Percentiles rank a stretch among this genome's conserved stretches.
Evolutionary conservation across 2,113 vertebrate species (phyloP).

Genomic region (Turnix velox): DNA sequence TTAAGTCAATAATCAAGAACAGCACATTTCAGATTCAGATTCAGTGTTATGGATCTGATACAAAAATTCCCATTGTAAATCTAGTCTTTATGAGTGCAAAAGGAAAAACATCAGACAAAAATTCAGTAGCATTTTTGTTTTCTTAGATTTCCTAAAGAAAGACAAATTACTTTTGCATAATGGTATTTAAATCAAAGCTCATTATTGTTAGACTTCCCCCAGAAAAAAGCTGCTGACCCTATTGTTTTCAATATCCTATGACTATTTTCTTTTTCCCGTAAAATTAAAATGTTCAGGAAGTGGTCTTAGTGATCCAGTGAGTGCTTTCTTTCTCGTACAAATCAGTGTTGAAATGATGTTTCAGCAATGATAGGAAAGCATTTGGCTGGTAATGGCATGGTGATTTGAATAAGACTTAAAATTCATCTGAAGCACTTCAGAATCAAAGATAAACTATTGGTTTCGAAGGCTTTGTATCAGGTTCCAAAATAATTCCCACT

Average conservation of each 20-base stretch:
- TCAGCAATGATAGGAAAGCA: neutral
- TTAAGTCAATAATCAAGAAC: neutral
- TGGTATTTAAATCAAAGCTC: constrained; percentile 26
- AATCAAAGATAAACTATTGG: neutral
- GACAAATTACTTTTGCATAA: neutral
- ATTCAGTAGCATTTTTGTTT: neutral
- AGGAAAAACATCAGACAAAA: neutral
- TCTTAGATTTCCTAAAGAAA: neutral
- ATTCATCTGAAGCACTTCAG: neutral
- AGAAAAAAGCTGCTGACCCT: neutral
- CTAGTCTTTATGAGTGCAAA: neutral
- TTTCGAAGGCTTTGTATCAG: neutral
- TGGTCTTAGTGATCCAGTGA: neutral
- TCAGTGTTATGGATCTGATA: neutral
- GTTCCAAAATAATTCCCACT: neutral
- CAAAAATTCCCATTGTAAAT: neutral
- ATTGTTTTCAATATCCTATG: constrained; percentile 53
- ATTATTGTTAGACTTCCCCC: constrained; percentile 3
- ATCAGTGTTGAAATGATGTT: neutral
- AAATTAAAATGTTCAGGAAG: constrained; percentile 41
- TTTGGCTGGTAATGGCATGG: neutral
- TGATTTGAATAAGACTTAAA: neutral
- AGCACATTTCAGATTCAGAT: neutral
- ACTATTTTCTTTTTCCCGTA: constrained; percentile 32
- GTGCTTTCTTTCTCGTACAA: neutral